phyloP scores from a whole-genome alignment of 2,113 vertebrate genomes.

The Cervus canadensis region DNA sequence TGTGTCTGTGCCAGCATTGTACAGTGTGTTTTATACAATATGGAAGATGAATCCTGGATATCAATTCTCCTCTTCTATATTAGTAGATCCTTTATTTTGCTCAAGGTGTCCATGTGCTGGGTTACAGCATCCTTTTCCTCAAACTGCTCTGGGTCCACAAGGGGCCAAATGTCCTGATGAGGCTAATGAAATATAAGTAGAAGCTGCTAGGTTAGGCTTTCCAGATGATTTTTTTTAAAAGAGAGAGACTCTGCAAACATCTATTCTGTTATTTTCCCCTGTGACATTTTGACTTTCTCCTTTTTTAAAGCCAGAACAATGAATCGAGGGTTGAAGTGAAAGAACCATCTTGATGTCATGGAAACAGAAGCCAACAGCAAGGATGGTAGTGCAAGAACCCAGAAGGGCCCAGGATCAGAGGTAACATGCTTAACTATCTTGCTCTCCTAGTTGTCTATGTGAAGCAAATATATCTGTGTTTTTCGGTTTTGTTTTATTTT shows the following conservation, averaged over 20 bases:
- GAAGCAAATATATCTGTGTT: not conserved
- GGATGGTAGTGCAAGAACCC: not conserved
- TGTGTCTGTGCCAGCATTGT: not conserved
- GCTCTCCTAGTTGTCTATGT: not conserved
- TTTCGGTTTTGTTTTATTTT: not conserved
- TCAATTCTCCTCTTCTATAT: not conserved
- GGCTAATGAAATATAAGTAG: not conserved
- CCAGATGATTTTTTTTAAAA: not conserved
- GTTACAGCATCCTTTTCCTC: not conserved
- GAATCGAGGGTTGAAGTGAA: not conserved
- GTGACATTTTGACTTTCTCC: not conserved
- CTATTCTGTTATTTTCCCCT: not conserved
- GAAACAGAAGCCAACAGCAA: not conserved
- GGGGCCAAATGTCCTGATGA: not conserved
- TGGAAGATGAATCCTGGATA: not conserved
- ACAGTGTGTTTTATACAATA: not conserved
- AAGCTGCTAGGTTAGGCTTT: not conserved
- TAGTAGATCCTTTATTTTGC: not conserved
- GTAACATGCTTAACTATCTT: not conserved
- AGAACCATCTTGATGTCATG: not conserved
- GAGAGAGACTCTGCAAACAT: not conserved
- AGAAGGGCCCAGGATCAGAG: not conserved
- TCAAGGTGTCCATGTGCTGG: not conserved
- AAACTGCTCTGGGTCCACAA: not conserved
- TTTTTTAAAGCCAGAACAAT: not conserved